A percentile compares a stretch with the other conserved stretches of the same genome.
Evolutionary conservation across 2,797 vertebrate genomes (phyloP).

Genomic region (Merluccius polli): DNA sequence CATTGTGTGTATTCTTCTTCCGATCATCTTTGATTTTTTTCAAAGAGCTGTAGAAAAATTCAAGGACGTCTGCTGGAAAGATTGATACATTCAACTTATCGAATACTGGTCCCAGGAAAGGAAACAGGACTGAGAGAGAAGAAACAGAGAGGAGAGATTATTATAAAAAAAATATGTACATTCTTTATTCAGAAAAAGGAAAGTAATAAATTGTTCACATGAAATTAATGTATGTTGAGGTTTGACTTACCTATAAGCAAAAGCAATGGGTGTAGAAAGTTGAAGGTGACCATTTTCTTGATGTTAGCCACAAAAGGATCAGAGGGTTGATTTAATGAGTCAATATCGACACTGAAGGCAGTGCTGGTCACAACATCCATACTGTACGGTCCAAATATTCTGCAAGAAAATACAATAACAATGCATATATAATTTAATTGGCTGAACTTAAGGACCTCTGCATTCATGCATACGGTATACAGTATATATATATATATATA

Average conservation of each 20-base stretch:
- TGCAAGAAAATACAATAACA: constrained; percentile 24
- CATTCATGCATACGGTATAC: too few species aligned
- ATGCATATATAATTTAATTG: neutral
- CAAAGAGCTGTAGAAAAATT: constrained; percentile 52
- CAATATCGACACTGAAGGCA: constrained; percentile 74
- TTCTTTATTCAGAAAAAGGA: neutral
- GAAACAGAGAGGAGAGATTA: constrained; percentile 1
- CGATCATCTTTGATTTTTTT: constrained; percentile 48
- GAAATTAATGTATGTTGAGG: neutral
- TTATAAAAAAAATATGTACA: constrained; percentile 1
- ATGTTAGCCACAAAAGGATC: constrained; percentile 75
- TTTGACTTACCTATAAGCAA: constrained; percentile 58
- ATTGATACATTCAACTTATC: constrained; percentile 39
- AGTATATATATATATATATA: too few species aligned
- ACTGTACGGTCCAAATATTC: constrained; percentile 76
- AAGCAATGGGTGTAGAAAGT: constrained; percentile 59
- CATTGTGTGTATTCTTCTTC: constrained; percentile 33
- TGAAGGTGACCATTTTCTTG: constrained; percentile 68
- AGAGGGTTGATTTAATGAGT: constrained; percentile 71
- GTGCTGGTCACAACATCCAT: constrained; percentile 78
- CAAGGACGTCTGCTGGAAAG: constrained; percentile 32
- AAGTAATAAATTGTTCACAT: neutral
- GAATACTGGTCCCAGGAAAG: constrained; percentile 34
- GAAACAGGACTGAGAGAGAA: constrained; percentile 45
- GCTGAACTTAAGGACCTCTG: neutral